phyloP scores from a whole-genome alignment of 2,888 invertebrate species.

The Troides aeacus region DNA sequence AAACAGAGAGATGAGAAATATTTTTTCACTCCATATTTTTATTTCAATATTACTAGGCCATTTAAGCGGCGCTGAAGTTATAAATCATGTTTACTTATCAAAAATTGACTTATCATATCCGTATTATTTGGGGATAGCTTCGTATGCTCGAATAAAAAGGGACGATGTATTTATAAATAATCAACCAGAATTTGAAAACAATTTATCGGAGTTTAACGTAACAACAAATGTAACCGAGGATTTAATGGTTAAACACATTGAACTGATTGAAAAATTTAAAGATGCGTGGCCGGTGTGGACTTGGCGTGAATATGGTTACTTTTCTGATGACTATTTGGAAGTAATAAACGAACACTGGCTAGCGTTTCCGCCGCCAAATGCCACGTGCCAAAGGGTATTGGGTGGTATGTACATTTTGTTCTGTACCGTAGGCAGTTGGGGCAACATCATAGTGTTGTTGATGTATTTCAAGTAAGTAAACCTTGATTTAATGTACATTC shows the following conservation, averaged over 20 bases:
- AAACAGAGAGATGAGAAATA: slow-evolving; percentile 50
- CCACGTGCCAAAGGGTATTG: slow-evolving; percentile 78
- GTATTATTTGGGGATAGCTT: slow-evolving; percentile 1
- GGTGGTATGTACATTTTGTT: slow-evolving; percentile 83
- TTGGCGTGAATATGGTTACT: slow-evolving; percentile 79
- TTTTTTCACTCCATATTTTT: slow-evolving; percentile 43
- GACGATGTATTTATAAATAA: slow-evolving; percentile 18
- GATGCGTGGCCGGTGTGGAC: slow-evolving; percentile 64
- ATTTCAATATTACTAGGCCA: slow-evolving; percentile 44
- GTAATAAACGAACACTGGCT: slow-evolving; percentile 87
- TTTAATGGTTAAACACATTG: slow-evolving; percentile 40
- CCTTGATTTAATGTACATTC: background rate
- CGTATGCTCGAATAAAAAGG: slow-evolving; percentile 21
- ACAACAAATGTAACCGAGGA: slow-evolving; percentile 9
- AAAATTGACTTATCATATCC: slow-evolving; percentile 9
- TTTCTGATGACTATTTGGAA: slow-evolving; percentile 78
- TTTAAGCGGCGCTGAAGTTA: slow-evolving; percentile 44
- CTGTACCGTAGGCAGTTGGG: slow-evolving; percentile 83
- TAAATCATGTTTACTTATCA: slow-evolving; percentile 6
- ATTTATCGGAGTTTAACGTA: slow-evolving; percentile 28
- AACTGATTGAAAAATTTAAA: slow-evolving; percentile 59
- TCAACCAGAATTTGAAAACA: slow-evolving; percentile 27
- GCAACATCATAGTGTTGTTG: slow-evolving; percentile 85
- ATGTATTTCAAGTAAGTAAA: slow-evolving; percentile 85
- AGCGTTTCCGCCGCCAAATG: slow-evolving; percentile 82